Conservation (phyloP, 1,140 invertebrate genomes). For the Drosophila prosaltans region DNA sequence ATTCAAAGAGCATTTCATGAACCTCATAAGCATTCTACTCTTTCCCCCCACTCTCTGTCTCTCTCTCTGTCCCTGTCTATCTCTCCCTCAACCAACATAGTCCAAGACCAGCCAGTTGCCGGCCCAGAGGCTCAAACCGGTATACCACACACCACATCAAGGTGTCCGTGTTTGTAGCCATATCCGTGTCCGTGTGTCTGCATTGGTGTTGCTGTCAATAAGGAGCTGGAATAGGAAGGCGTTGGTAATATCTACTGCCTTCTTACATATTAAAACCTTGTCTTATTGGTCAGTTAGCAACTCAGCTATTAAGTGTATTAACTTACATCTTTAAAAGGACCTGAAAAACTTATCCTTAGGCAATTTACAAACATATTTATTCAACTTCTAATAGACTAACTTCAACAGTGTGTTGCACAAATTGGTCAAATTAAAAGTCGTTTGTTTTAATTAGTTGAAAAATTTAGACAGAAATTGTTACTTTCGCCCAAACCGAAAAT, state of each 20-base stretch:
- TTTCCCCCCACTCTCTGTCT: constrained; percentile 15
- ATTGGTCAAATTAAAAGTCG: no score
- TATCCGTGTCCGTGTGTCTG: neutral
- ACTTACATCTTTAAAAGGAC: no score
- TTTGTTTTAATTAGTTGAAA: no score
- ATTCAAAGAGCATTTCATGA: constrained; percentile 79
- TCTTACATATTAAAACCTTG: neutral
- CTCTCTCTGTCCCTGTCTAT: neutral
- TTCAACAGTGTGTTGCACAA: no score
- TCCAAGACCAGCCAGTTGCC: neutral
- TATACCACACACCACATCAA: constrained; percentile 21
- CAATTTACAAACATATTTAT: no score
- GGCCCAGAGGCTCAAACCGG: neutral
- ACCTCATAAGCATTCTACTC: constrained; percentile 76
- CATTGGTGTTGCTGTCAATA: neutral
- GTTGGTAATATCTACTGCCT: neutral
- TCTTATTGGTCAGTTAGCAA: neutral
- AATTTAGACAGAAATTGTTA: no score
- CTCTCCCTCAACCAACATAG: neutral
- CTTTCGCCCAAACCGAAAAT: no score
- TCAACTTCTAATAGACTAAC: no score
- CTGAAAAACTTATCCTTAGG: no score
- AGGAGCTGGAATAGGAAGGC: neutral
- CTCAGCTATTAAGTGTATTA: no score
- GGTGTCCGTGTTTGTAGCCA: constrained; percentile 36